phyloP scores from a whole-genome alignment of 2,888 invertebrate genomes.

The Allygus modestus region DNA sequence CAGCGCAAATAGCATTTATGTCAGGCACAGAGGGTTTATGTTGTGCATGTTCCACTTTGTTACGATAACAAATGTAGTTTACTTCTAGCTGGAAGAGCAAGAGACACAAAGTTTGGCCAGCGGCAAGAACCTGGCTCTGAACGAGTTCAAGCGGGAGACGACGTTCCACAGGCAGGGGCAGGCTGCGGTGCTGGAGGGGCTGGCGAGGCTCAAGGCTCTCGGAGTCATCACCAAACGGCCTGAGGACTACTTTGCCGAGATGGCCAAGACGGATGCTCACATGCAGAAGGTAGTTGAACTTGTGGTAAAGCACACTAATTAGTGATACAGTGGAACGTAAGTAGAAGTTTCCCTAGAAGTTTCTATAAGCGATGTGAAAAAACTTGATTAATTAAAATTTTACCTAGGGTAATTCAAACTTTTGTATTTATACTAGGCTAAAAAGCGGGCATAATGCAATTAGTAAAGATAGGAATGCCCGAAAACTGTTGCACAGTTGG shows the following conservation, averaged over 20 bases:
- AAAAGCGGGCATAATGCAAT: too few species aligned
- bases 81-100: constrained; percentile 72
- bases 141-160: constrained; percentile 96
- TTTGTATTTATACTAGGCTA: too few species aligned
- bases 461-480: too few species aligned
- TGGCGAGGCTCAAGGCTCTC: constrained; percentile 86
- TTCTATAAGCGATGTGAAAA: too few species aligned
- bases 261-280: constrained; percentile 98
- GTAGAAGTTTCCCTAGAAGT: too few species aligned
- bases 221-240: constrained; percentile 91
- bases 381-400: too few species aligned
- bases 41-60: too few species aligned
- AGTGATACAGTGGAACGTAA: background rate
- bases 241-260: constrained; percentile 98
- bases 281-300: constrained; percentile 88
- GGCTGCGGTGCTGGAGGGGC: constrained; percentile 88
- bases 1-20: too few species aligned
- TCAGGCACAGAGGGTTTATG: too few species aligned
- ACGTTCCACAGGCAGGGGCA: constrained; percentile 93
- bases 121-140: constrained; percentile 75
- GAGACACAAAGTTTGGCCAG: constrained; percentile 70
- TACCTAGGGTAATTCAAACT: too few species aligned
- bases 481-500: too few species aligned
- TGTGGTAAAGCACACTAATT: too few species aligned
- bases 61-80: background rate